phyloP scores from a whole-genome alignment of 1,140 invertebrate genomes.

The Euura saliciscinereae region DNA sequence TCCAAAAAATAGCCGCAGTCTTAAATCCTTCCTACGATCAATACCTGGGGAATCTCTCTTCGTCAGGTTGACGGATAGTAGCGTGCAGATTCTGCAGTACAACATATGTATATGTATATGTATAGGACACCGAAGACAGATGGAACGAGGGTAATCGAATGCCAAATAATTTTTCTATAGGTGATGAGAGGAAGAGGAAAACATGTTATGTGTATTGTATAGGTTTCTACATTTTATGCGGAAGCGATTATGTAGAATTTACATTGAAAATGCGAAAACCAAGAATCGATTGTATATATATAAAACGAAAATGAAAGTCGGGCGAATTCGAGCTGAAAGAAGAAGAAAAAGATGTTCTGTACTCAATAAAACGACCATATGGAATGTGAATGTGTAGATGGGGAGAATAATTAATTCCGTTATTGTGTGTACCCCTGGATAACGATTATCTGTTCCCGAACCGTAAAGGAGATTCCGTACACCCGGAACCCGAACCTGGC shows the following conservation, averaged over 20 bases:
- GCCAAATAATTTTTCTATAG: constrained; percentile 3
- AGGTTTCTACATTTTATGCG: constrained; percentile 3
- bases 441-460: too few species aligned
- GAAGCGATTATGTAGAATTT: too few species aligned
- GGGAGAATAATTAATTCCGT: too few species aligned
- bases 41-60: neutral
- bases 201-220: neutral
- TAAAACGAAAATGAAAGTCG: constrained; percentile 29
- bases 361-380: constrained; percentile 53
- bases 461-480: too few species aligned
- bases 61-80: constrained; percentile 1
- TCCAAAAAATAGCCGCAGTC: neutral
- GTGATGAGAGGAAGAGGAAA: neutral
- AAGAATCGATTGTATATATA: neutral
- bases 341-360: constrained; percentile 44
- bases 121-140: neutral
- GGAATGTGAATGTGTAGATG: constrained; percentile 36
- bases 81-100: neutral
- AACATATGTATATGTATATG: too few species aligned
- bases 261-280: neutral
- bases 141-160: neutral
- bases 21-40: neutral
- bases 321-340: constrained; percentile 40
- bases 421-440: too few species aligned
- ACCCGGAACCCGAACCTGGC: too few species aligned